phyloP scores from a whole-genome alignment of 2,797 vertebrate genomes.

The Xenopus petersii region DNA sequence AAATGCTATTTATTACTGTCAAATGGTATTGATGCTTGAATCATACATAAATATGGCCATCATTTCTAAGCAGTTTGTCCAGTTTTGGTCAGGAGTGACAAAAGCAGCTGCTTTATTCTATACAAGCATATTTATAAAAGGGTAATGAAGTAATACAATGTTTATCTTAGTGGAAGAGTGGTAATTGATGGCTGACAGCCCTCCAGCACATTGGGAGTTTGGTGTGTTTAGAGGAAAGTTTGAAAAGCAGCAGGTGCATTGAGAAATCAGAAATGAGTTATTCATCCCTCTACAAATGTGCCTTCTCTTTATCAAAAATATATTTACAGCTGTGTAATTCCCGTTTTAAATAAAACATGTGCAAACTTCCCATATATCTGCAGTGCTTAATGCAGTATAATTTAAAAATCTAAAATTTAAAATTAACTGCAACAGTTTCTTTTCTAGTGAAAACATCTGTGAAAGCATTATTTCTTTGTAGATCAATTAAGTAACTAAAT shows the following conservation, averaged over 20 bases:
- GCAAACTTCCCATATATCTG: slow-evolving; percentile 24
- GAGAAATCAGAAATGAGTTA: slow-evolving; percentile 77
- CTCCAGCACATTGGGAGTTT: slow-evolving; percentile 76
- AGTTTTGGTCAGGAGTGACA: slow-evolving; percentile 79
- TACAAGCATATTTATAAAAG: slow-evolving; percentile 97
- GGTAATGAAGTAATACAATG: slow-evolving; percentile 96
- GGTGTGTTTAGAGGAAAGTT: slow-evolving; percentile 72
- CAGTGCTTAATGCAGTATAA: slow-evolving; percentile 11
- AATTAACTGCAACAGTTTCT: too few relatives aligned
- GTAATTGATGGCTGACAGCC: slow-evolving; percentile 82
- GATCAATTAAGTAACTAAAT: too few relatives aligned
- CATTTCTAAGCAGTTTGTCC: slow-evolving; percentile 68
- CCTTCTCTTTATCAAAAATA: slow-evolving; percentile 65
- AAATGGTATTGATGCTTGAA: slow-evolving; percentile 93
- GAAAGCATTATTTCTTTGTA: too few relatives aligned
- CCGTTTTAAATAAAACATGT: slow-evolving; percentile 10
- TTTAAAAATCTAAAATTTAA: too few relatives aligned
- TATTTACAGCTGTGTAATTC: slow-evolving; percentile 54
- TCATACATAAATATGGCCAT: slow-evolving; percentile 82
- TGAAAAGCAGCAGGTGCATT: slow-evolving; percentile 84
- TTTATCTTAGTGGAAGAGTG: slow-evolving; percentile 94
- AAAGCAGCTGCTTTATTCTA: slow-evolving; percentile 78
- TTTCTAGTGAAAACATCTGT: too few relatives aligned
- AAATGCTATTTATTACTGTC: slow-evolving; percentile 98
- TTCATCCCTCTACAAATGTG: slow-evolving; percentile 82